Conservation (phyloP, 2,888 invertebrate genomes). For the Scaptodrosophila latifasciaeformis region DNA sequence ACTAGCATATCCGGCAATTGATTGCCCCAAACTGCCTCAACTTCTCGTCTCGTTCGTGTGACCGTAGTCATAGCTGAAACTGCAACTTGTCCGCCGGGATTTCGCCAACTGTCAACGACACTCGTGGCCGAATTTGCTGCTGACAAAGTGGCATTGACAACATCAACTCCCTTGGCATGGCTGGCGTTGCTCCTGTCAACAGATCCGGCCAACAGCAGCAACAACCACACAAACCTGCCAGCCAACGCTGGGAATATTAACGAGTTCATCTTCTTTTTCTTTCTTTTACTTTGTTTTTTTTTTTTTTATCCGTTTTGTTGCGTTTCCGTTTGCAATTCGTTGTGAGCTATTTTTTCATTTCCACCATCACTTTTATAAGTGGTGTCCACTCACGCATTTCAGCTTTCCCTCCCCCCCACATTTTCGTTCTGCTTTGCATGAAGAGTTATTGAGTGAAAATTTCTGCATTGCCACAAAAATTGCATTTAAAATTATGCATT, state of each 20-base stretch:
- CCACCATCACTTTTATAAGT: conserved; percentile 44
- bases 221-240: conserved; percentile 6
- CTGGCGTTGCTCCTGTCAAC: conserved; percentile 5
- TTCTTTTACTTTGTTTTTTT: not conserved
- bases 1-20: conserved; percentile 65
- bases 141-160: conserved; percentile 36
- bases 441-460: conserved; percentile 44
- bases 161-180: conserved; percentile 18
- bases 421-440: conserved; percentile 3
- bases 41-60: too few species aligned
- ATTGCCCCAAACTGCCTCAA: conserved; percentile 50
- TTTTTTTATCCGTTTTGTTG: conserved; percentile 9
- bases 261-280: conserved; percentile 43
- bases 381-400: conserved; percentile 8
- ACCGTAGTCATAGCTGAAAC: too few species aligned
- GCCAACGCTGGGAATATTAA: conserved; percentile 45
- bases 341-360: conserved; percentile 4
- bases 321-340: conserved; percentile 18
- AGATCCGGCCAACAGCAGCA: conserved; percentile 21
- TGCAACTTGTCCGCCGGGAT: conserved; percentile 30
- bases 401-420: too few species aligned
- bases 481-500: conserved; percentile 63
- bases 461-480: conserved; percentile 29
- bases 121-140: conserved; percentile 20
- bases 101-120: conserved; percentile 47